Percentiles rank a stretch among this genome's conserved stretches.
These are phyloP conservation scores for Hylia prasina DNA, from an alignment of 2,113 vertebrate species.

Conservation along the genomic window DNA sequence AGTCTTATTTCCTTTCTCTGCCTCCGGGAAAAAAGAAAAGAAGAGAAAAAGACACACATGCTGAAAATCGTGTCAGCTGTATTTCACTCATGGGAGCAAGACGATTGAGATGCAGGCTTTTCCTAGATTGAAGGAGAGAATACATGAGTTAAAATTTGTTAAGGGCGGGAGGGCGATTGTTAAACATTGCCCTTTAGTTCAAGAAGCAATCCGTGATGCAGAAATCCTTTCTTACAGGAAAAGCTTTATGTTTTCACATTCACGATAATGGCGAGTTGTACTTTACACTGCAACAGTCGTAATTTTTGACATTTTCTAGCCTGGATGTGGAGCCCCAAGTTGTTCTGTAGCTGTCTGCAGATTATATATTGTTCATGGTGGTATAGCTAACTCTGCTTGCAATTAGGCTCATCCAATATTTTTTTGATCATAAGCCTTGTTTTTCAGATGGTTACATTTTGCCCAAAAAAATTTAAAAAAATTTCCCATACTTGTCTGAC, in stretches of 20 bases:
- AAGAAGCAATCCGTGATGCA: not conserved
- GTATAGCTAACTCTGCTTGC: not conserved
- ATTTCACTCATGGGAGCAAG: not conserved
- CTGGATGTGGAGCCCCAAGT: not conserved
- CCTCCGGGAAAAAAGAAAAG: not conserved
- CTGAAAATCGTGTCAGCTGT: not conserved
- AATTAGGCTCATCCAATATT: not conserved
- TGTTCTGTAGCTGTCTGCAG: not conserved
- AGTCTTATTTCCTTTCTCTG: not conserved
- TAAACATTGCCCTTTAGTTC: conserved; percentile 24
- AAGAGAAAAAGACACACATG: no score
- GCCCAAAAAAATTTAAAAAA: no score
- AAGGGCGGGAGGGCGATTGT: not conserved
- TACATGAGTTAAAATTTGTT: conserved; percentile 17
- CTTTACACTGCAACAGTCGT: not conserved
- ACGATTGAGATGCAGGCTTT: not conserved
- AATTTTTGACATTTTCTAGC: not conserved
- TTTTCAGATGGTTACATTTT: not conserved
- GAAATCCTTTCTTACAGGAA: not conserved
- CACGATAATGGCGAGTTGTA: not conserved
- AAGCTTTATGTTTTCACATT: not conserved
- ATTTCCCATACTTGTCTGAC: not conserved
- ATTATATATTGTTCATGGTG: not conserved
- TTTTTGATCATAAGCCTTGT: not conserved
- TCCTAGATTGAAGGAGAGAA: not conserved